Conservation (phyloP, 2,888 invertebrate species). For the Panopea generosa region DNA sequence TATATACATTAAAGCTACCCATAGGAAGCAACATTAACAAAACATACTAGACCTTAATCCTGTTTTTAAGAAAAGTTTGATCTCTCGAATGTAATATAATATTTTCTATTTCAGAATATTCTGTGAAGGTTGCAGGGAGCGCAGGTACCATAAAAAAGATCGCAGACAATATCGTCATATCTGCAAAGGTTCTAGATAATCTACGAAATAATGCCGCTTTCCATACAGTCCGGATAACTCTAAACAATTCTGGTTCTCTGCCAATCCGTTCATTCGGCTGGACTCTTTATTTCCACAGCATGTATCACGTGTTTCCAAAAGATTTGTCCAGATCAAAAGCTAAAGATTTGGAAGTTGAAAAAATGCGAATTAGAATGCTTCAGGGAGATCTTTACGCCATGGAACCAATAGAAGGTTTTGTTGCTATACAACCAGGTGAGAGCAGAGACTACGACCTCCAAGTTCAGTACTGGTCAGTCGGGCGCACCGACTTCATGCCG, state of each 20-base stretch:
- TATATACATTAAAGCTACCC: no score
- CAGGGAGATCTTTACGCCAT: slow-evolving; percentile 69
- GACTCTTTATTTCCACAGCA: slow-evolving; percentile 75
- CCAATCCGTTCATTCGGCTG: slow-evolving; percentile 57
- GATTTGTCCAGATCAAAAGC: slow-evolving; percentile 55
- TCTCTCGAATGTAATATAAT: no score
- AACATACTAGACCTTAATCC: no score
- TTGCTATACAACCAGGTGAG: slow-evolving; percentile 38
- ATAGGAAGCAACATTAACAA: no score
- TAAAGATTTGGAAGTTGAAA: slow-evolving; percentile 45
- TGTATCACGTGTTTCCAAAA: slow-evolving; percentile 70
- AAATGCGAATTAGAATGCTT: slow-evolving; percentile 57
- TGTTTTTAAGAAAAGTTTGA: no score
- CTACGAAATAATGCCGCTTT: slow-evolving; percentile 28
- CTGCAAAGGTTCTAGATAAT: slow-evolving; percentile 58
- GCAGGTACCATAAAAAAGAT: slow-evolving; percentile 43
- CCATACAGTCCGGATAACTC: slow-evolving; percentile 42
- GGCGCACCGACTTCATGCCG: slow-evolving; percentile 72
- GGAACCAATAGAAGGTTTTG: slow-evolving; percentile 60
- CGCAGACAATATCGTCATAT: slow-evolving; percentile 38
- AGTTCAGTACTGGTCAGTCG: slow-evolving; percentile 64
- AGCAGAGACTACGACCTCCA: slow-evolving; percentile 45
- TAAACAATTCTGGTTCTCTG: slow-evolving; percentile 47
- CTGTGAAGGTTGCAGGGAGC: no score
- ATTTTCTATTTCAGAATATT: no score